Percentiles rank a stretch among this genome's conserved stretches.
phyloP scores from a whole-genome alignment of 2,888 invertebrate species.

The Caenorhabditis sulstoni region DNA sequence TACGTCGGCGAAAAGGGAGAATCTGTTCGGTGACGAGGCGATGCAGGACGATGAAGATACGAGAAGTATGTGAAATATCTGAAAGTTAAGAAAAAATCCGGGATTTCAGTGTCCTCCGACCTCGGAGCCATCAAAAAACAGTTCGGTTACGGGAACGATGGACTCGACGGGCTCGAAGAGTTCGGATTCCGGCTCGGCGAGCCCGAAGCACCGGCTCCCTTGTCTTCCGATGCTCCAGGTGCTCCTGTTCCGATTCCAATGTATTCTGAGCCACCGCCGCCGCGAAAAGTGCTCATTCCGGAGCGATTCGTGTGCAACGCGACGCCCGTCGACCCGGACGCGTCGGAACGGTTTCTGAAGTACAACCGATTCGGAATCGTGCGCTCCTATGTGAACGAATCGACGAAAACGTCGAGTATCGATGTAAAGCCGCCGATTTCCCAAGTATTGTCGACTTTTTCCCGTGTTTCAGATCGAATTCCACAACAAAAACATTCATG shows the following conservation, averaged over 20 bases:
- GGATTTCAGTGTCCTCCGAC: slow-evolving; percentile 67
- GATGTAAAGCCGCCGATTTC: slow-evolving; percentile 83
- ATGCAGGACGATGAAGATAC: slow-evolving; percentile 53
- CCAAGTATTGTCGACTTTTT: not conserved
- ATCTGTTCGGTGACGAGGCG: slow-evolving; percentile 30
- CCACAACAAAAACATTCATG: slow-evolving; percentile 92
- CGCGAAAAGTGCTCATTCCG: slow-evolving; percentile 43
- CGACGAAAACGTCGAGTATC: slow-evolving; percentile 86
- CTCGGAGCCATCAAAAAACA: slow-evolving; percentile 67
- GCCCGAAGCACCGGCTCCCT: no score
- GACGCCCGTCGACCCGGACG: slow-evolving; percentile 82
- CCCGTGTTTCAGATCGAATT: slow-evolving; percentile 86
- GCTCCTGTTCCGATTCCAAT: not conserved
- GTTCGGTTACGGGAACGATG: slow-evolving; percentile 56
- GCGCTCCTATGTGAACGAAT: slow-evolving; percentile 87
- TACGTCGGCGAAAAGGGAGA: slow-evolving; percentile 17
- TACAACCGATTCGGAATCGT: slow-evolving; percentile 97
- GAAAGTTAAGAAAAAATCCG: not conserved
- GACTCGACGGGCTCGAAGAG: slow-evolving; percentile 24
- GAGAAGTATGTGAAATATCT: slow-evolving; percentile 19
- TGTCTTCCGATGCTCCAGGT: not conserved
- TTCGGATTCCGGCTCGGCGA: not conserved
- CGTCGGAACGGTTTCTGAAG: slow-evolving; percentile 88
- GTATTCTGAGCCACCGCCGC: slow-evolving; percentile 21
- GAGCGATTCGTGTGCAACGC: slow-evolving; percentile 40